Evolutionary conservation across 2,113 vertebrate species (phyloP).

Genomic region (Sphyrna mokarran): DNA sequence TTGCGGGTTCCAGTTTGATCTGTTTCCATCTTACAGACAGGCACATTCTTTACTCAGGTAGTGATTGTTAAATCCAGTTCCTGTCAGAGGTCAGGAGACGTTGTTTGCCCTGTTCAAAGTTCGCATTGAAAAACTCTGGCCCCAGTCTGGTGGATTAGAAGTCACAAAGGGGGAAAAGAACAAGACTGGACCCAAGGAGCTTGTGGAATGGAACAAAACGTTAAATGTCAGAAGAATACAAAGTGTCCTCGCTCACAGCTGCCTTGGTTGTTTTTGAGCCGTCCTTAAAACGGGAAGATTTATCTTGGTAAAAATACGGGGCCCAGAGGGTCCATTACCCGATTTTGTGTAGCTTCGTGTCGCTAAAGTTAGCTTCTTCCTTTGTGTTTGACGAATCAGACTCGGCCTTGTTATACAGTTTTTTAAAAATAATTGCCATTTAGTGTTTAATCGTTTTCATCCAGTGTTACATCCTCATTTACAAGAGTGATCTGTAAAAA

Average conservation of each 20-base stretch:
- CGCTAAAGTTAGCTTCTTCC: background rate
- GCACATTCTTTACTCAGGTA: conserved; percentile 31
- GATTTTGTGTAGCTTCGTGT: background rate
- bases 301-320: background rate
- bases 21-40: background rate
- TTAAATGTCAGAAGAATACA: conserved; percentile 12
- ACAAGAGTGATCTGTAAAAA: background rate
- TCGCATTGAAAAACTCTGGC: background rate
- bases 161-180: conserved; percentile 2
- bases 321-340: background rate
- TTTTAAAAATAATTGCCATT: background rate
- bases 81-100: conserved; percentile 32
- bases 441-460: background rate
- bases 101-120: conserved; percentile 35
- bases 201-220: background rate
- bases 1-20: background rate
- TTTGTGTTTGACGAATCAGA: background rate
- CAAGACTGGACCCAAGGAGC: conserved; percentile 19
- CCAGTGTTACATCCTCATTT: background rate
- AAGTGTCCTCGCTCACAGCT: background rate
- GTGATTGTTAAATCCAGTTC: conserved; percentile 34
- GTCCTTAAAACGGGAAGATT: conserved; percentile 5
- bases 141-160: conserved; percentile 34
- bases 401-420: background rate
- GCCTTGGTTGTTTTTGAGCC: background rate